Percentiles rank a stretch among this genome's conserved stretches.
These are phyloP conservation scores for Apodemus sylvaticus DNA, from an alignment of 2,113 vertebrate genomes.

Conservation along the genomic window DNA sequence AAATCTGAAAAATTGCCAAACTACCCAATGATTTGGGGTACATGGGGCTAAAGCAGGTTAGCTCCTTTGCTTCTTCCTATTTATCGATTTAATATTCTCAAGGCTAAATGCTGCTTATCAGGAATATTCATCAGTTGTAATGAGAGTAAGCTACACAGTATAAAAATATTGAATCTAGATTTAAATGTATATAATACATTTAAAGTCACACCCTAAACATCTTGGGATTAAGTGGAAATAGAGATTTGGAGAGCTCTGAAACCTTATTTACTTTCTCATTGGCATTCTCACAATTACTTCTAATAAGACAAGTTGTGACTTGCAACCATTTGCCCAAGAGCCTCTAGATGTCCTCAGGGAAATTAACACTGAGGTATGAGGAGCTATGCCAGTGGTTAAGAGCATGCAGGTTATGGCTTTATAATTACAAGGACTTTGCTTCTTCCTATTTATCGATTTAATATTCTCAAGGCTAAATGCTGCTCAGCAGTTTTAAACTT, in stretches of 20 bases:
- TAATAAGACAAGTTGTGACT: constrained; percentile 74
- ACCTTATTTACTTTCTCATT: constrained; percentile 63
- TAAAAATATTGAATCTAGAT: constrained; percentile 66
- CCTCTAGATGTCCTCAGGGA: constrained; percentile 67
- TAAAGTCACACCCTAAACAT: constrained; percentile 67
- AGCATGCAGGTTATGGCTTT: constrained; percentile 51
- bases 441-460: constrained; percentile 63
- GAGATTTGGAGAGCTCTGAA: constrained; percentile 64
- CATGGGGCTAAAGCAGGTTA: too few species aligned
- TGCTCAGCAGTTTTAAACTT: constrained; percentile 61
- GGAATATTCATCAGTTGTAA: constrained; percentile 32
- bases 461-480: constrained; percentile 68
- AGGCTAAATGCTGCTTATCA: too few species aligned
- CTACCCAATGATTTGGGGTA: background rate
- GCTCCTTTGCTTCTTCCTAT: too few species aligned
- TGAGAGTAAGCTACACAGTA: background rate
- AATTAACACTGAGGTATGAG: constrained; percentile 73
- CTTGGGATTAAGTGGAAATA: constrained; percentile 66
- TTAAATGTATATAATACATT: constrained; percentile 64
- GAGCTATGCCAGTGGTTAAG: constrained; percentile 61
- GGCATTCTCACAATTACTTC: constrained; percentile 66
- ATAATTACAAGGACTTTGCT: constrained; percentile 57
- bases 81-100: too few species aligned
- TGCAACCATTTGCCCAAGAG: constrained; percentile 71
- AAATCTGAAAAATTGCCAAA: constrained; percentile 37